Base-by-base conservation (phyloP, 1,140 invertebrate species). In the Copidosoma floridanum region DNA sequence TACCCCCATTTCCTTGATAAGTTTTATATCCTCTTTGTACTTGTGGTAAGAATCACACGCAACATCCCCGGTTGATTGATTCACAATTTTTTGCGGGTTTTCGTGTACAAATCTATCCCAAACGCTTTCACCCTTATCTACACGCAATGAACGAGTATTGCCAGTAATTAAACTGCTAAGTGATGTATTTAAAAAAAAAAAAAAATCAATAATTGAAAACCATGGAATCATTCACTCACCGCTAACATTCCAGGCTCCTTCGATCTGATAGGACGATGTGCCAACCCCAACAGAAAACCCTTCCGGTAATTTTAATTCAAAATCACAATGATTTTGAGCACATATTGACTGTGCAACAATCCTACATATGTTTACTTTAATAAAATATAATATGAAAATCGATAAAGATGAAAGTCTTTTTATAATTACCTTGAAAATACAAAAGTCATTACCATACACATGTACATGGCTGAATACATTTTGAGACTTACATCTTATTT, bases 241-340 rank as follows among this genome's bases (percentile, higher is more conserved):
- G 71, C 79, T 81, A 65, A 67, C 78, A 70, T 86, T 84, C 85
- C 85, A 87, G 56, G 63, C 85, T 55, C 85, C 85, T 78, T 86
- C 85, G 50, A 85, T 82, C 78, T 86, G 85, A 77, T 82, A 86
- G 48, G 85, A 80, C 26, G 85, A 81, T 55, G 84, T 83, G 8
- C 83, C 77, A 12, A 81, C 77, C 24, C 84, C 84, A 67, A 85
- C 83, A 32, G 80, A 78, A 72, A 87, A 86, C 63, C 76, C 71
- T 21, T 80, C 67, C 2, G 86, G 84, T 43, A 58, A 43, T 20
- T 10, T 26, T 11, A 24, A 48, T 38, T 57, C 44, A 71, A 87
- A 85, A 18, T 29, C 27, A 21, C 23, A 11, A n/a, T n/a, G n/a
- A n/a, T n/a, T n/a, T n/a, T n/a, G n/a, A n/a, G n/a, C n/a, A n/a